Percentiles rank a stretch among this genome's conserved stretches.
Conservation (phyloP, 2,113 vertebrate genomes). For the Mormyrus iriodes region DNA sequence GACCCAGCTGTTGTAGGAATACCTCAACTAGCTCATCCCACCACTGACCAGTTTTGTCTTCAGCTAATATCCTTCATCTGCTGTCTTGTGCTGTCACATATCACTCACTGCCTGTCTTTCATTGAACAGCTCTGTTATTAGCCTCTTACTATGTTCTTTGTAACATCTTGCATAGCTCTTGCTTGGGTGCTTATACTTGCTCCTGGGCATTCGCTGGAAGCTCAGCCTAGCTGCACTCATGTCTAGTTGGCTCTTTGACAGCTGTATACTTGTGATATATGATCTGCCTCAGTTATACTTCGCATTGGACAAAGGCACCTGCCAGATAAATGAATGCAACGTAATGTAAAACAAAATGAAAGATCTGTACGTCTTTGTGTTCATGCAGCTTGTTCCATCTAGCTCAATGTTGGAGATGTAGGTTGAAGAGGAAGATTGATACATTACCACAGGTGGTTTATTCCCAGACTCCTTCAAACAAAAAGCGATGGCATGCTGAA, state of each 20-base stretch:
- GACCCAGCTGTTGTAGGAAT: background rate
- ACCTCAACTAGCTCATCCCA: background rate
- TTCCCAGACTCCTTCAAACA: slow-evolving; percentile 95
- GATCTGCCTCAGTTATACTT: background rate
- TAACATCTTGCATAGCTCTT: background rate
- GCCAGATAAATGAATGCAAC: background rate
- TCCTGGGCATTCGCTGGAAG: background rate
- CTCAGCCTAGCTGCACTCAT: background rate
- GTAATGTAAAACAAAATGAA: slow-evolving; percentile 11
- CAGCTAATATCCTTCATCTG: background rate
- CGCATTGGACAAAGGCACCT: background rate
- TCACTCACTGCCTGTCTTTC: background rate
- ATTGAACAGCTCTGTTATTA: background rate
- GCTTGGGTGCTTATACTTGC: background rate
- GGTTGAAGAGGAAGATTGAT: slow-evolving; percentile 51
- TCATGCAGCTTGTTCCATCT: slow-evolving; percentile 26
- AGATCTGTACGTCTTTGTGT: slow-evolving; percentile 2
- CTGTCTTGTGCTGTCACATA: background rate
- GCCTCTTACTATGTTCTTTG: background rate
- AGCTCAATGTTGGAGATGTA: slow-evolving; percentile 18
- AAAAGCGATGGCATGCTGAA: slow-evolving; percentile 97
- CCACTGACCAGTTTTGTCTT: background rate
- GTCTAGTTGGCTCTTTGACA: background rate
- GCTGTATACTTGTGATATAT: background rate
- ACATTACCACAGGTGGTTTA: slow-evolving; percentile 93